Base-by-base conservation (phyloP, 1,140 invertebrate genomes). In the Thaumetopoea pityocampa region DNA sequence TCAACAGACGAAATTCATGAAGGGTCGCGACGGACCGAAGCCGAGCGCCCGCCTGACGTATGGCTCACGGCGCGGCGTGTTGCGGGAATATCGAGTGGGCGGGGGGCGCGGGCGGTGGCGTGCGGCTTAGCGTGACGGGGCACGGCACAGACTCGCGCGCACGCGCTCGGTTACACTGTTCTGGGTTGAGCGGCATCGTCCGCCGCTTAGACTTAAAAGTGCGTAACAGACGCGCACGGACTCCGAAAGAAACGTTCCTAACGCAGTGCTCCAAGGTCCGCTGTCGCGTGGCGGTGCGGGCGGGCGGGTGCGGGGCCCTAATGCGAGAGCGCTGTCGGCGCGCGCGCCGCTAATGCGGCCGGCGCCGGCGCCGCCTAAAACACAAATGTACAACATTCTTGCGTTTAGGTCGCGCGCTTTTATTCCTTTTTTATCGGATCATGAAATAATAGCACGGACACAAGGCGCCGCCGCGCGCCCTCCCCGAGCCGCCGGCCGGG, bases 391-490 rank as follows among this genome's bases (percentile, higher is more conserved):
- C 71, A 67, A 69, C 76, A 76, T 78, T 78, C 73, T 71, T 76
- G 63, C 69, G 73, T 71, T 76, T 73, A 73, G 70, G 54, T 49
- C 61, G 68, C 58, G 55, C 61, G 56, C 47, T 62, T 63, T 69
- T 73, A 71, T 73, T 77, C 72, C 65, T 77, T 80, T 80, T 77
- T 77, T 80, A 80, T 80, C 69, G 64, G 66, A 64, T 69, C 70
- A 71, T 66, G 68, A 67, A 74, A 71, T 73, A 73, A 69, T 73
- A 73, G 71, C 67, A 69, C 61, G 50, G 61, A 62, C 61, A 72
- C 70, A 77, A 76, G 74, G 71, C 69, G 62, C 71, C 63, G 66
- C 50, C 18, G 15, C 27, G n/a, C 36, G 8, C 17, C 33, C 45
- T 15, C 43, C 22, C 36, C 22, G 27, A 16, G 24, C 43, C 24